Evolutionary conservation across 2,113 vertebrate species (phyloP).

Genomic region (Microcebus tavaratra): DNA sequence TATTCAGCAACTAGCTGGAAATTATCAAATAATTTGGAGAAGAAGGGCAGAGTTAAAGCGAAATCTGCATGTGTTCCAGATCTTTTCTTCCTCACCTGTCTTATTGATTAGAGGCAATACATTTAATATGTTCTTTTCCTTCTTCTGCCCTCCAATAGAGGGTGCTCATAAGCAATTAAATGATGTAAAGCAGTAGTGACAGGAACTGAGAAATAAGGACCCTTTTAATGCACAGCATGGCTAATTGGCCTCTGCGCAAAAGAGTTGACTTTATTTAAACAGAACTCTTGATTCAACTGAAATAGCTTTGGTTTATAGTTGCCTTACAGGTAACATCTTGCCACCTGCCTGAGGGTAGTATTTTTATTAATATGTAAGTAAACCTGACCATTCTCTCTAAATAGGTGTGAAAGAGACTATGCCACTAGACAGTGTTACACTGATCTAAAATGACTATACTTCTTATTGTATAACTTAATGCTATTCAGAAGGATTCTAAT

Average conservation of each 20-base stretch:
- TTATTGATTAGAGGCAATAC: not conserved
- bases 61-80: not conserved
- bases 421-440: not conserved
- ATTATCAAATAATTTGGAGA: not conserved
- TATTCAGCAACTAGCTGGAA: slow-evolving; percentile 34
- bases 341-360: not conserved
- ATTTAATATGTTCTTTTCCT: not conserved
- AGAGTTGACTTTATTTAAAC: slow-evolving; percentile 47
- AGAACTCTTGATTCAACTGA: not conserved
- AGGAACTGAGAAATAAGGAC: not conserved
- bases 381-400: slow-evolving; percentile 18
- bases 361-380: not conserved
- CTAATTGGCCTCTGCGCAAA: slow-evolving; percentile 7
- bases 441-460: not conserved
- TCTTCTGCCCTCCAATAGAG: slow-evolving; percentile 74
- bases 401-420: not conserved
- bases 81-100: not conserved
- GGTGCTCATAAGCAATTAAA: slow-evolving; percentile 71
- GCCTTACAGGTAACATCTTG: not conserved
- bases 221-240: slow-evolving; percentile 33
- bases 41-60: not conserved
- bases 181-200: not conserved
- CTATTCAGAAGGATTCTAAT: not conserved
- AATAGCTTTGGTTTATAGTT: slow-evolving; percentile 34
- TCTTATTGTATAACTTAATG: slow-evolving; percentile 11